Base-by-base conservation (phyloP, 1,140 invertebrate genomes). In the Listronotus bonariensis region DNA sequence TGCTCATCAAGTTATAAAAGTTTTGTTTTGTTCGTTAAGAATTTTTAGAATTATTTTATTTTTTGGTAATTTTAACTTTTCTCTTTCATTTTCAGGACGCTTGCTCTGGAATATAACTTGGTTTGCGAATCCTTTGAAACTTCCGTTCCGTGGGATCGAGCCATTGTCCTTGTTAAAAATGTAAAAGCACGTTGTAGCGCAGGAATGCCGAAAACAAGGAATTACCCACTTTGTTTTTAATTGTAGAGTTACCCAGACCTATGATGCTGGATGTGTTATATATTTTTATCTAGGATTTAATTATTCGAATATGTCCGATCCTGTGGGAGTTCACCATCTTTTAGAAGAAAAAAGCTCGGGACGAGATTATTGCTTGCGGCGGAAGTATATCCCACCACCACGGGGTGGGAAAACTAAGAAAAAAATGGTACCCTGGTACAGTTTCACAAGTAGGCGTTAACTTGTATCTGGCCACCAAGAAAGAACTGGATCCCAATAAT, bases 251-350 rank as follows among this genome's bases (percentile, higher is more conserved):
- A 99, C 96, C 6, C 97, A 99, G 81, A 96, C 94, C 1, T 97
- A 99, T 75, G 97, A 99, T 78, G 89, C 91, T 2, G 97, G 97
- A 0, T 96, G 96, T 71, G 98, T 96, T 78, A 89, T 99, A 53
- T 99, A 99, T 78, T 99, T 99, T 80, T 99, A 99, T 79, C 95
- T 99, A 83, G 97, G 87, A 0, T 96, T 97, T 79, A 95, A 92
- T 75, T 91, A 89, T 76, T 74, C 77, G 6, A 81, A 84, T 8
- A 79, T 90, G 12, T 74, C 79, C 12, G 84, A 95, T 78, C 92
- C 95, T 0, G 86, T 97, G 1, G 79, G 85, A n/a, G 80, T 88
- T 0, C 97, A 96, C 80, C 92, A 97, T 72, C 79, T 87, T 41
- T 88, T 95, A 26, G 90, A 97, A 81, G 83, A 86, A n/a, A 17